phyloP scores from a whole-genome alignment of 2,113 vertebrate species.

The Tupaia tana region DNA sequence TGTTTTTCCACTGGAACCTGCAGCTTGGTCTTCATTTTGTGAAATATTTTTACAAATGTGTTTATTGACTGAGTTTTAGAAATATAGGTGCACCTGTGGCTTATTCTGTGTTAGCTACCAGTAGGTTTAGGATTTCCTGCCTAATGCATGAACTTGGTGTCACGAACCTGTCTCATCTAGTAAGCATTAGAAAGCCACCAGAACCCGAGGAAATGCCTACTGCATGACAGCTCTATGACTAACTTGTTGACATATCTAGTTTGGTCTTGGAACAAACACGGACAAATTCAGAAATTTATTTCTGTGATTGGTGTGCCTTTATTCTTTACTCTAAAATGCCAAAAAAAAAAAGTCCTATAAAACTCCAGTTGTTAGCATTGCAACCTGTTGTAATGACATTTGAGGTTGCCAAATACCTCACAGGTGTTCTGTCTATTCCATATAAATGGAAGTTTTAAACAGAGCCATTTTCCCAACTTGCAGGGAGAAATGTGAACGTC shows the following conservation, averaged over 20 bases:
- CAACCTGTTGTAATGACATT: neutral
- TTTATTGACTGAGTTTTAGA: slow-evolving; percentile 71
- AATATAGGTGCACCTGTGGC: slow-evolving; percentile 63
- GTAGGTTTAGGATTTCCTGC: slow-evolving; percentile 56
- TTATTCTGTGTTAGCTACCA: slow-evolving; percentile 52
- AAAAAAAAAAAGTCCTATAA: neutral
- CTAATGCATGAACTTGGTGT: slow-evolving; percentile 62
- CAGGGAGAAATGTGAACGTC: neutral
- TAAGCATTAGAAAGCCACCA: neutral
- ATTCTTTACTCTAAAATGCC: slow-evolving; percentile 42
- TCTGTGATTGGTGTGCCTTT: slow-evolving; percentile 37
- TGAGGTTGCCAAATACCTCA: neutral
- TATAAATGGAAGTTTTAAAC: neutral
- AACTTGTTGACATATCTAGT: slow-evolving; percentile 31
- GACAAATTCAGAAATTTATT: slow-evolving; percentile 64
- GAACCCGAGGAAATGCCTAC: slow-evolving; percentile 6
- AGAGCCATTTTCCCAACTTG: neutral
- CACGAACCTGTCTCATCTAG: neutral
- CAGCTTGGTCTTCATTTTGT: slow-evolving; percentile 63
- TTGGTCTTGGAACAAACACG: slow-evolving; percentile 59
- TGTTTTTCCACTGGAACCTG: slow-evolving; percentile 63
- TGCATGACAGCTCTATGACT: neutral
- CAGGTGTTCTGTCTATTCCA: neutral
- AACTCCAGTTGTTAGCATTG: slow-evolving; percentile 18
- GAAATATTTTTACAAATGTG: slow-evolving; percentile 78